Base-by-base conservation (phyloP, 2,888 invertebrate genomes). In the Stramonita haemastoma region DNA sequence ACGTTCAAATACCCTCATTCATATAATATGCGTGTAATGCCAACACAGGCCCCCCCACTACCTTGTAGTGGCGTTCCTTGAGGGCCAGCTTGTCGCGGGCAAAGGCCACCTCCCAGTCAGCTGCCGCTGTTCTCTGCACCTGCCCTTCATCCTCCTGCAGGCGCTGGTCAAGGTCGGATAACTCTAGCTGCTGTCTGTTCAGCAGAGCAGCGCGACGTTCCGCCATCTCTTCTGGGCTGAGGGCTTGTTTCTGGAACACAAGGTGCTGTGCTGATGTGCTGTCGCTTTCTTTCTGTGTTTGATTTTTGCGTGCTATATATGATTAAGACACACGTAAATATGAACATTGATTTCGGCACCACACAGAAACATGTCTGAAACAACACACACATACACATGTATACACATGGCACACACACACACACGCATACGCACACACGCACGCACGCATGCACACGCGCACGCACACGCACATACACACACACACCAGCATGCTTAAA, bases 51-150 rank as follows among this genome's bases (percentile, higher is more conserved):
- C n/a, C n/a, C n/a, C n/a, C n/a, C n/a, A n/a, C 85, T 89, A 95
- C 95, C 94, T 95, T 95, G 92, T 95, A 95, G 90, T 95, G 95
- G 90, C 93, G 95, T 90, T 95, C 95, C 92, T 95, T 95, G 57
- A 95, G 91, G 46, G 94, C 93, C 13, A 95, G 93, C 89, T 95
- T 95, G 70, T 95, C 95, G n/a, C 94, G 92, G n/a, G 95, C 95
- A 32, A 77, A 95, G 56, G 91, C 90, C 1, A 95, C 94, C 90
- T 95, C 95, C 95, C 95, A 95, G 92, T 95, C 95, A 29, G 94
- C 92, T n/a, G 95, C 92, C 4, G 95, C 95, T 11, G 93, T 93
- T 17, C 91, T 91, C 90, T 95, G 93, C 13, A 94, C 93, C 13
- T 93, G 92, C 34, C 91, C 91, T 92, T 94, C 94, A 91, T 95